Evolutionary conservation across 1,140 invertebrate species (phyloP).

Genomic region (Mylabris phalerata): DNA sequence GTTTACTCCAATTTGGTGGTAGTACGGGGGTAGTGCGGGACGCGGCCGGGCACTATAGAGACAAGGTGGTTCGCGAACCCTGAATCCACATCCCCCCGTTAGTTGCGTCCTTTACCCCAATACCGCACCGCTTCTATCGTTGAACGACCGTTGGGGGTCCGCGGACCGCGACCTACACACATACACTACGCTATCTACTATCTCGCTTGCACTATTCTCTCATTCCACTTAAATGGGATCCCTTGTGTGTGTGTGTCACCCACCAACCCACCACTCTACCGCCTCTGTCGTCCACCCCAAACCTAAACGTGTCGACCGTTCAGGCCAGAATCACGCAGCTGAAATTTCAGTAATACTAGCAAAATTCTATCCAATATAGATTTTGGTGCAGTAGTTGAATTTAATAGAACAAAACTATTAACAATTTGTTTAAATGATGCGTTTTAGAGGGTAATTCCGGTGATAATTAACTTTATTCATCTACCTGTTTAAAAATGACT

Average conservation of each 20-base stretch:
- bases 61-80: conserved; percentile 19
- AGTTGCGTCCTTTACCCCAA: not conserved
- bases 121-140: conserved; percentile 10
- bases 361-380: not conserved
- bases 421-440: not conserved
- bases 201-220: conserved; percentile 4
- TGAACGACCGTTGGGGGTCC: conserved; percentile 18
- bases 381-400: not conserved
- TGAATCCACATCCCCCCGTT: conserved; percentile 7
- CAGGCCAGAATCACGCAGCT: conserved; percentile 23
- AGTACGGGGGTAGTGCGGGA: not conserved
- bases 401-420: not conserved
- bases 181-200: not conserved
- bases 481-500: no score
- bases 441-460: no score
- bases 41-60: conserved; percentile 1
- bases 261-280: conserved; percentile 9
- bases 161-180: conserved; percentile 21
- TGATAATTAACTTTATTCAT: no score
- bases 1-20: not conserved
- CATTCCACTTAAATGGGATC: not conserved
- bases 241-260: not conserved
- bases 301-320: conserved; percentile 10
- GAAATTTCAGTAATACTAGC: conserved; percentile 1
- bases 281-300: conserved; percentile 14